A percentile compares a stretch with the other conserved stretches of the same genome.
Conservation (phyloP, 2,888 invertebrate genomes). For the Gymnosoma rotundatum region DNA sequence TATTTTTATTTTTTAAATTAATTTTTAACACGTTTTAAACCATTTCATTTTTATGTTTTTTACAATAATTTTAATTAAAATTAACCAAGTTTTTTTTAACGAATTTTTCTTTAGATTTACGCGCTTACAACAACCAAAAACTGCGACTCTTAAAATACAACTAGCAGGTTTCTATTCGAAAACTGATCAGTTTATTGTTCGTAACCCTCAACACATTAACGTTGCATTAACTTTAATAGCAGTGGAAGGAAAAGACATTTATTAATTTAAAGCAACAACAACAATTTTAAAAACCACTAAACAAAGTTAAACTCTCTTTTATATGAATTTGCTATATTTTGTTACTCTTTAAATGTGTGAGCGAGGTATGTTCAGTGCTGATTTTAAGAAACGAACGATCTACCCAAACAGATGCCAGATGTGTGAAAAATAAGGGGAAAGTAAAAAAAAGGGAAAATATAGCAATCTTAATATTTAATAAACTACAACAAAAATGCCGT, state of each 20-base stretch:
- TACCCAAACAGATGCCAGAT: slow-evolving; percentile 26
- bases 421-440: not conserved
- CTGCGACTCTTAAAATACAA: slow-evolving; percentile 69
- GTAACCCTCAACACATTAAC: slow-evolving; percentile 29
- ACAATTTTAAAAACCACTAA: slow-evolving; percentile 11
- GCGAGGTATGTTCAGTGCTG: slow-evolving; percentile 58
- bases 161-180: slow-evolving; percentile 58
- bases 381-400: slow-evolving; percentile 9
- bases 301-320: slow-evolving; percentile 10
- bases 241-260: slow-evolving; percentile 13
- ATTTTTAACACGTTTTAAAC: not conserved
- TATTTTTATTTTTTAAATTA: not conserved
- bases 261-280: slow-evolving; percentile 13
- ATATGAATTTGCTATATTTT: not conserved
- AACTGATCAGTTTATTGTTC: slow-evolving; percentile 61
- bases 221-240: slow-evolving; percentile 44
- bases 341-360: not conserved
- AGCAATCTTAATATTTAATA: not conserved
- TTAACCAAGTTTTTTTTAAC: not conserved
- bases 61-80: too few species aligned
- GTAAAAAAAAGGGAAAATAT: not conserved
- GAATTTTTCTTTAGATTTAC: slow-evolving; percentile 26
- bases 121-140: slow-evolving; percentile 69
- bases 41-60: not conserved
- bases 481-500: not conserved